Evolutionary conservation across 2,888 invertebrate species (phyloP), one percentile per base, ranked within the genome.

Genomic region (Apotomis betuletana): DNA sequence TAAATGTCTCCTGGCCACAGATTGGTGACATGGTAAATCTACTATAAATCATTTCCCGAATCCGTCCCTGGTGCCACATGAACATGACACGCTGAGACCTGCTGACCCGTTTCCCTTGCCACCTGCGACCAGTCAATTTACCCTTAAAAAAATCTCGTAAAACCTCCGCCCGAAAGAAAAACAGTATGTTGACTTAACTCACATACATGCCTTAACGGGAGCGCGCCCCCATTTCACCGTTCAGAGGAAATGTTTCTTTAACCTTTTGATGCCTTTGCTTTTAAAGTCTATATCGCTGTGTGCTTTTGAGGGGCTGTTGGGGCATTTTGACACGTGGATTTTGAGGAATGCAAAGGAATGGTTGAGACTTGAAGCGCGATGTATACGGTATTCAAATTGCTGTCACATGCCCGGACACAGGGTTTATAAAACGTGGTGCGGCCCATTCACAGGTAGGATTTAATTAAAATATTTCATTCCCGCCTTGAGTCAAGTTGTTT

Each of bases 91-190:
- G 86, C 82, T 81, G 83, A 89, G 88, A 88, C 91, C 90, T 83
- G 90, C 89, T 92, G 92, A 92, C 92, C 93, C 86, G 90, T 84
- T 92, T 92, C 89, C 87, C 87, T 85, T 83, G 83, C 87, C 88
- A 88, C 83, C 86, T 87, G 89, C 86, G 83, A 90, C 92, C 85
- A 90, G 91, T 92, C 90, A 92, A 92, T 92, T 92, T 90, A 87
- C 88, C 86, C 90, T 87, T 68, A 72, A 88, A 91, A 90, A 92
- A 92, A 87, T 85, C 87, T 89, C 84, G 77, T 85, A 84, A 89
- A 91, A 87, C 88, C 86, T 84, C 86, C 79, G 76, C 79, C 83
- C 83, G 81, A 89, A 91, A 91, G 90, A 90, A 89, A 92, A 91
- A 86, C 87, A 83, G 85, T 84, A 80, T 92, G 93, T 92, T 91